These are phyloP conservation scores for Parazoanthus swiftii DNA, from an alignment of 92 coral and sea anemone genomes.

Conservation along the genomic window DNA sequence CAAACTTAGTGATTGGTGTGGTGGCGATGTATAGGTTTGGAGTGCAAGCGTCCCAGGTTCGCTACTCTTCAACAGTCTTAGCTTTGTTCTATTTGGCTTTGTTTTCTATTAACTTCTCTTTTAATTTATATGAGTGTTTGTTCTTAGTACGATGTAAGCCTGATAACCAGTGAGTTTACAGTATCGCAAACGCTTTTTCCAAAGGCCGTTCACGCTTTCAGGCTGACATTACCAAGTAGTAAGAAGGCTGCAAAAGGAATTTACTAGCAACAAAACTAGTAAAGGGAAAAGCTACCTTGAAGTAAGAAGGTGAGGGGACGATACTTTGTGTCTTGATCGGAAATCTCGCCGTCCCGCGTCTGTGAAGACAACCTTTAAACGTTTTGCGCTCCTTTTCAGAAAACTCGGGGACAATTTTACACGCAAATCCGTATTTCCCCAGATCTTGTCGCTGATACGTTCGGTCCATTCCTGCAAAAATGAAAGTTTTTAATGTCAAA, in stretches of 20 bases:
- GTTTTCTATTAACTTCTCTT: too few relatives aligned
- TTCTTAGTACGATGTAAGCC: too few relatives aligned
- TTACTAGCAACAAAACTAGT: background rate
- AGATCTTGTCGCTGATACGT: slow-evolving; percentile 87
- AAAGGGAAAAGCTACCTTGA: slow-evolving; percentile 58
- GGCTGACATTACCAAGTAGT: too few relatives aligned
- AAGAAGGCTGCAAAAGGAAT: background rate
- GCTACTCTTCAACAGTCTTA: too few relatives aligned
- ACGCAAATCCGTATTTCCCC: slow-evolving; percentile 90
- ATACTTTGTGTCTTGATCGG: slow-evolving; percentile 93
- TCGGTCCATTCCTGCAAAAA: slow-evolving; percentile 82
- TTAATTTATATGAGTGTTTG: too few relatives aligned
- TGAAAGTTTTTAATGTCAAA: background rate
- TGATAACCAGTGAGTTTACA: too few relatives aligned
- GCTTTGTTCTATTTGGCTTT: too few relatives aligned
- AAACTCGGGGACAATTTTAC: slow-evolving; percentile 94
- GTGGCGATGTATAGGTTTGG: too few relatives aligned
- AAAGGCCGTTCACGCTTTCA: too few relatives aligned
- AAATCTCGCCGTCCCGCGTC: slow-evolving; percentile 77
- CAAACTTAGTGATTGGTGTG: too few relatives aligned
- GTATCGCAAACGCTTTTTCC: too few relatives aligned
- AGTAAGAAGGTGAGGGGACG: slow-evolving; percentile 79
- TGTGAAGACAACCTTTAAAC: slow-evolving; percentile 85
- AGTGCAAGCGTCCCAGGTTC: too few relatives aligned
- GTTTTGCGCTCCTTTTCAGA: slow-evolving; percentile 79